Evolutionary conservation across 2,888 invertebrate genomes (phyloP).

Genomic region (Eupelmus urozonus): DNA sequence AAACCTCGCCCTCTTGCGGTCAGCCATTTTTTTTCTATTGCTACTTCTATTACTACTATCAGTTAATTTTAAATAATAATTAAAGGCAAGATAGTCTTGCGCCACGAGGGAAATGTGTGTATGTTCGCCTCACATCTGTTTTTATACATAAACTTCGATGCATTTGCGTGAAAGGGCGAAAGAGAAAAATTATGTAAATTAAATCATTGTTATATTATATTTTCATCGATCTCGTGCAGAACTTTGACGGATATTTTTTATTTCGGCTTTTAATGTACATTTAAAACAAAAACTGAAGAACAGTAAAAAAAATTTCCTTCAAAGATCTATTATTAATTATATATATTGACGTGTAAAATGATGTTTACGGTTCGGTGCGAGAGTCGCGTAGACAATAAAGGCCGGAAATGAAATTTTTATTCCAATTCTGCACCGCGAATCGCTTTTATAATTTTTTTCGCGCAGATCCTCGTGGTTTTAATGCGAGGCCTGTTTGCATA

Average conservation of each 20-base stretch:
- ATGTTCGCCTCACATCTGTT: slow-evolving; percentile 16
- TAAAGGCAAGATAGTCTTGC: slow-evolving; percentile 56
- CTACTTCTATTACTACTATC: slow-evolving; percentile 62
- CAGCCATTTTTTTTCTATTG: slow-evolving; percentile 58
- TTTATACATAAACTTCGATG: slow-evolving; percentile 26
- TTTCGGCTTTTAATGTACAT: slow-evolving; percentile 43
- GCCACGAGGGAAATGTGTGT: slow-evolving; percentile 31
- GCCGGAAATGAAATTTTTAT: slow-evolving; percentile 34
- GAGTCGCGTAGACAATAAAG: slow-evolving; percentile 26
- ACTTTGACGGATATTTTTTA: slow-evolving; percentile 22
- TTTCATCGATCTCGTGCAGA: slow-evolving; percentile 54
- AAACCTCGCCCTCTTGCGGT: slow-evolving; percentile 21
- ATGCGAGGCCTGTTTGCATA: slow-evolving; percentile 61
- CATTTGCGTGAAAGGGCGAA: slow-evolving; percentile 20
- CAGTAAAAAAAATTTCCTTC: slow-evolving; percentile 5
- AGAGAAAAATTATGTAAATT: slow-evolving; percentile 45
- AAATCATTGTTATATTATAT: slow-evolving; percentile 53
- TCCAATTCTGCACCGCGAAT: slow-evolving; percentile 25
- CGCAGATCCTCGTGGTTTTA: slow-evolving; percentile 44
- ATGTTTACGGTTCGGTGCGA: slow-evolving; percentile 10
- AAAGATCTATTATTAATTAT: slow-evolving; percentile 19
- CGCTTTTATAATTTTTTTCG: slow-evolving; percentile 32
- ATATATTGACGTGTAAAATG: slow-evolving; percentile 12
- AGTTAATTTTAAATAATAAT: slow-evolving; percentile 61
- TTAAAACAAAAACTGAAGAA: too few species aligned